Base-by-base conservation (phyloP, 2,113 vertebrate species). In the Eulemur rufifrons region DNA sequence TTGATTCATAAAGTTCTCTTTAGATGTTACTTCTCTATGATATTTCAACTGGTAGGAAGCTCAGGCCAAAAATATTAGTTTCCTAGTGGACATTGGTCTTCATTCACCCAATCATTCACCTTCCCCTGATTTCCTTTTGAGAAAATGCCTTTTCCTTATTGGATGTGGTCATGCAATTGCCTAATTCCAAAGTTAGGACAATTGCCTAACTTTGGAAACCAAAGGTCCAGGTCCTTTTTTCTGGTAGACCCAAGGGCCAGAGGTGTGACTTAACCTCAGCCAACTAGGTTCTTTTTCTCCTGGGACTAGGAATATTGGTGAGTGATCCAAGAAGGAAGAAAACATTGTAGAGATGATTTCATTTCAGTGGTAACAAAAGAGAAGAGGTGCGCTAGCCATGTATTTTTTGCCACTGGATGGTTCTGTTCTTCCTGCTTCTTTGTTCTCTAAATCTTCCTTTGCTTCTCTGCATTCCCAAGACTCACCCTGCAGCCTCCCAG, bases 201-300 rank as follows among this genome's bases (percentile, higher is more conserved):
- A 5, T 9, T 80, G 32, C 3, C 37, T 47, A 0, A 39, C 82
- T 77, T 56, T 61, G 34, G 45, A 76, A 45, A n/a, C 27, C 34
- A 52, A 52, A 59, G 64, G 6, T 54, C 14, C 18, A 86, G 39
- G 18, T 83, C 27, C 42, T 92, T 89, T 89, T 73, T 73, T 42
- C 66, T 78, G 54, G 61, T 80, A 80, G 42, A 73, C 29, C 18
- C 23, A 39, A 56, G 8, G 18, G 21, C 64, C 59, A 52, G 15
- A 54, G 15, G 0, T 59, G 14, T 92, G 34, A 90, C 45, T 86
- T 76, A 47, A n/a, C n/a, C 32, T 56, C 47, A 71, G 29, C 76
- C 87, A 95, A 37, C 8, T 13, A 94, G 59, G 13, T 87, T 96
- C 45, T 97, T 74, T 61, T 39, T 61, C 45, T 77, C 84, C 85